A percentile compares a stretch with the other conserved stretches of the same genome.
phyloP scores from a whole-genome alignment of 2,888 invertebrate genomes.

The Amphipoea lucens region DNA sequence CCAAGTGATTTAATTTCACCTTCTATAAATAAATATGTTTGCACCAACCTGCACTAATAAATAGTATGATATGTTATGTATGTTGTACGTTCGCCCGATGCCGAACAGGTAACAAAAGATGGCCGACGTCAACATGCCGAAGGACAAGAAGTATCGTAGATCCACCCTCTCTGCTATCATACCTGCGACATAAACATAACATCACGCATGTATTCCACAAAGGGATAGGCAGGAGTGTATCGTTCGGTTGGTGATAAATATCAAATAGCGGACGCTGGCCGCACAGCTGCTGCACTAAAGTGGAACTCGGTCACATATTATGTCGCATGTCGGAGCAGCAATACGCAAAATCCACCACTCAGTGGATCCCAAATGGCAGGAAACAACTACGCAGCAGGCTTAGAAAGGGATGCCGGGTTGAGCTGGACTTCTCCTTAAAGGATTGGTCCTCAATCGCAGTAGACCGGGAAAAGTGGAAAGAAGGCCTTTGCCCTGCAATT shows the following conservation, averaged over 20 bases:
- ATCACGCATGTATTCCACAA: neutral
- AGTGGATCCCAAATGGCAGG: no score
- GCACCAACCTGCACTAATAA: constrained; percentile 93
- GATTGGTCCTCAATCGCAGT: no score
- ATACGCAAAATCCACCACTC: no score
- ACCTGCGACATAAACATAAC: constrained; percentile 89
- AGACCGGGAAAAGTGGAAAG: no score
- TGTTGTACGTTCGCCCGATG: constrained; percentile 94
- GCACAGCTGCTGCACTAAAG: no score
- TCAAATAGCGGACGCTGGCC: no score
- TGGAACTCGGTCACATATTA: no score
- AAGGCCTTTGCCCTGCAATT: no score
- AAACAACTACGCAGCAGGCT: no score
- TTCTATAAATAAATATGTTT: neutral
- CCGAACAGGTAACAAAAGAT: constrained; percentile 97
- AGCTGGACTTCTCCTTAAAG: no score
- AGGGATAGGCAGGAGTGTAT: neutral
- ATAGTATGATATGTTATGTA: constrained; percentile 96
- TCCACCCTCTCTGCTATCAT: constrained; percentile 98
- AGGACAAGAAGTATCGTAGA: constrained; percentile 96
- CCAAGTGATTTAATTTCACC: neutral
- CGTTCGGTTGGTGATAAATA: neutral
- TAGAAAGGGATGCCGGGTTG: no score
- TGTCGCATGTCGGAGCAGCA: no score
- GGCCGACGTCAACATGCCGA: constrained; percentile 97